Evolutionary conservation across 1,140 invertebrate genomes (phyloP), one percentile per base, ranked within the genome.

Genomic region (Leptinotarsa undecemlineata): DNA sequence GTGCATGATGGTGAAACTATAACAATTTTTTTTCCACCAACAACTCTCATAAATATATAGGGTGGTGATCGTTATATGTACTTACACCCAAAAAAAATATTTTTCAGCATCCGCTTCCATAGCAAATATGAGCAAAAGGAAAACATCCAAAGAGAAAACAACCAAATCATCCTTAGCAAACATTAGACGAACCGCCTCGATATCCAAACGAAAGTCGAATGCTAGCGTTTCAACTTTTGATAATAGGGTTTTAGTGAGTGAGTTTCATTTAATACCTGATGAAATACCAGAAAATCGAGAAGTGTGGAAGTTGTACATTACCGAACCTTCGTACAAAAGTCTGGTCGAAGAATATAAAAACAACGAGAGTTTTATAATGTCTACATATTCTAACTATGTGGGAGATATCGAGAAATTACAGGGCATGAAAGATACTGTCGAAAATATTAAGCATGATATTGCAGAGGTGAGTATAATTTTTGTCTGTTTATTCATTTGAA

Each of bases 331-430:
- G 11, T 79, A 79, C 62, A 76, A 76, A 72, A 61, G 62, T 14
- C 21, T 33, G 6, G 5, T 77, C 13, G 76, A 77, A 66, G 68
- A 71, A 48, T 79, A 76, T 48, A 79, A 74, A 47, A 8, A 20
- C 48, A 77, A 79, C 48, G 78, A 79, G 62, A 73, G 68, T 48
- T 66, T 72, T 13, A 57, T 77, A 3, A 71, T 47, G 20, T 48
- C 3, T 4, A 57, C 23, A 15, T 79, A 71, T 66, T 21, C 19
- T 21, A 48, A 26, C 19, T 77, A 76, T 63, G 19, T 73, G 3
- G n/a, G 64, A 8, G 74, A 76, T 73, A 51, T 77, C 8, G 72
- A 74, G 42, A 68, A 57, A 47, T 19, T 78, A n/a, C 66, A 78
- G 11, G 61, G 21, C 6, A 48, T 21, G n/a, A 73, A 73, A 69